Base-by-base conservation (phyloP, 2,888 invertebrate genomes). In the Erynnis tages region DNA sequence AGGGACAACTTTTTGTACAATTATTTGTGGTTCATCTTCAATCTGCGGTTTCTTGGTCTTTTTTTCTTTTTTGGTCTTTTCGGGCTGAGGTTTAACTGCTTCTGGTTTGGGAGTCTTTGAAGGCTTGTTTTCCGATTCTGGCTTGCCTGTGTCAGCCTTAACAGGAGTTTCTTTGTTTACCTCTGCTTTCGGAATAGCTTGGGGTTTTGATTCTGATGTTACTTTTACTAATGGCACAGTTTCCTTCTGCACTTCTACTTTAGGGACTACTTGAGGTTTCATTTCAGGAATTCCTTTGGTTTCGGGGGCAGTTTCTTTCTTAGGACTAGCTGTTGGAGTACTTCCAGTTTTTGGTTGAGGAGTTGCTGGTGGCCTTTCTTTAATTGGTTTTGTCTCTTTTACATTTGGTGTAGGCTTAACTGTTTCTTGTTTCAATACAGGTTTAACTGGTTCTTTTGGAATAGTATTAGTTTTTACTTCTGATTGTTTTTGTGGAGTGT, bases 401-500 rank as follows among this genome's bases (percentile, higher is more conserved):
- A 61, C 58, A 61, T 87, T 82, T 35, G 80, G 73, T 44, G 69
- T 16, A 7, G 47, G 48, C 1, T 40, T 54, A 49, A 49, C 54
- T 60, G 29, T 53, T 50, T 45, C 38, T 50, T 58, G 8, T 54
- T 64, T 58, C 45, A 57, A 55, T 10, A 55, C 11, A 4, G 57
- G 57, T 49, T 61, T 66, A 0, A 61, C 54, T 2, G 50, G 47
- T 41, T 60, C 60, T 25, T 57, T 53, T 0, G 53, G 56, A n/a
- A 62, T 23, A 6, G 53, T 13, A 8, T 43, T 50, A 7, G 45
- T n/a, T 32, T 55, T 59, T 2, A 30, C 21, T 30, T 43, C 38
- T 8, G 53, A 27, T 53, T 44, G 30, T 29, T 35, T 44, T 14
- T 32, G 35, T 14, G 41, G 44, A 10, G 14, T 19, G n/a, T 35